A percentile compares a stretch with the other conserved stretches of the same genome.
Conservation (phyloP, 2,797 vertebrate species). For the Muscicapa striata region DNA sequence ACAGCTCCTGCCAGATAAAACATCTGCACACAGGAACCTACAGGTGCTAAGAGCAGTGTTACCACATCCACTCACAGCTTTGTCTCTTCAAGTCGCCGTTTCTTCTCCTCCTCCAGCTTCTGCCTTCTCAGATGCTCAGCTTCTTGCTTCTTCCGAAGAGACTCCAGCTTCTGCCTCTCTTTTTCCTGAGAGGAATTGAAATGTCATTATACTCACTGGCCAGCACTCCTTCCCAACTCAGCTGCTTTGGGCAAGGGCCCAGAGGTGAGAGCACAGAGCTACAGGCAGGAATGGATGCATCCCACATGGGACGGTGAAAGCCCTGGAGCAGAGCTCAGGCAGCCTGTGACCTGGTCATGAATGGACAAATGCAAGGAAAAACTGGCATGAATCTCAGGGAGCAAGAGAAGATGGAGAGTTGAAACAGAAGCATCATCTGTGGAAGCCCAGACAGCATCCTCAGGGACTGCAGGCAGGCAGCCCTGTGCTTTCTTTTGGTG, state of each 20-base stretch:
- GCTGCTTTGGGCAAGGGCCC: background rate
- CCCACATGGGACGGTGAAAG: background rate
- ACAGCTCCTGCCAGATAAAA: background rate
- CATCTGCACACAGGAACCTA: no score
- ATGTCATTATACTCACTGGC: background rate
- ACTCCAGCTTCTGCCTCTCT: slow-evolving; percentile 87
- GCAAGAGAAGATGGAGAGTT: background rate
- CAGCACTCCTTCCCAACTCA: background rate
- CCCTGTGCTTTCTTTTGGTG: background rate
- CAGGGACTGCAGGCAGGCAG: background rate
- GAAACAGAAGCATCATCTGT: background rate
- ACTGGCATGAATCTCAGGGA: background rate
- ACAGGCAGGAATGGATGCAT: background rate
- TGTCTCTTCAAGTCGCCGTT: slow-evolving; percentile 85
- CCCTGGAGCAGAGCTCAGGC: background rate
- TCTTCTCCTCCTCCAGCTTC: slow-evolving; percentile 93
- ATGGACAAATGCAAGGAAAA: background rate
- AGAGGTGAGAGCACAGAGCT: background rate
- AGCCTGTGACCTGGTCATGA: background rate
- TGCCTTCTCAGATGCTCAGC: slow-evolving; percentile 89
- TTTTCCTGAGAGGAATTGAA: slow-evolving; percentile 77
- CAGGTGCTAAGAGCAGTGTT: background rate
- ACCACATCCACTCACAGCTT: slow-evolving; percentile 80
- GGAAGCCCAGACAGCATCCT: background rate
- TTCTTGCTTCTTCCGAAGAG: slow-evolving; percentile 89